Conservation (phyloP, 2,797 vertebrate species). For the Aldrovandia affinis region DNA sequence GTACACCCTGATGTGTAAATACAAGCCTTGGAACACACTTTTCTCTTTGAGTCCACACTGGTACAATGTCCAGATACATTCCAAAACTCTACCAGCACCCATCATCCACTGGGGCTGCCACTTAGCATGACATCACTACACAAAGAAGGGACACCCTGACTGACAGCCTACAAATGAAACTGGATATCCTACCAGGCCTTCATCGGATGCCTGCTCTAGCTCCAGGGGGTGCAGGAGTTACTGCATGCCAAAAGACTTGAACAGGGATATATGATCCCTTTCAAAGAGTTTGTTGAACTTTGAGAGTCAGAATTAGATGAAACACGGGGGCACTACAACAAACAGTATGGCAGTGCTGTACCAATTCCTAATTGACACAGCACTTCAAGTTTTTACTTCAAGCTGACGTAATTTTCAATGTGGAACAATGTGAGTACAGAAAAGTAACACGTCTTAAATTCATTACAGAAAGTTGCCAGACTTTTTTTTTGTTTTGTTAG, state of each 20-base stretch:
- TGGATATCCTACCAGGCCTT: neutral
- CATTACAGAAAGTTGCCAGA: neutral
- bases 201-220: neutral
- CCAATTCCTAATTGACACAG: neutral
- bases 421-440: neutral
- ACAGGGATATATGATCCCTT: conserved; percentile 5
- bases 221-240: conserved; percentile 3
- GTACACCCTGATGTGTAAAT: neutral
- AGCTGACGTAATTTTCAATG: neutral
- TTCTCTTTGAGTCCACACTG: neutral
- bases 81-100: neutral
- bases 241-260: neutral
- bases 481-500: neutral
- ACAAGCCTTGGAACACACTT: neutral
- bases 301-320: neutral
- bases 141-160: conserved; percentile 21
- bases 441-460: neutral
- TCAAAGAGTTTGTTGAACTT: neutral
- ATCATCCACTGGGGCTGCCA: neutral
- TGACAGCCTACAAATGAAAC: conserved; percentile 19
- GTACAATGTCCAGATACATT: neutral
- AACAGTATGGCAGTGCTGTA: neutral
- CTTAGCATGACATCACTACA: conserved; percentile 14
- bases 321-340: neutral
- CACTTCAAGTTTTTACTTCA: neutral